Conservation (phyloP, 2,797 vertebrate species). For the Champsocephalus esox region DNA sequence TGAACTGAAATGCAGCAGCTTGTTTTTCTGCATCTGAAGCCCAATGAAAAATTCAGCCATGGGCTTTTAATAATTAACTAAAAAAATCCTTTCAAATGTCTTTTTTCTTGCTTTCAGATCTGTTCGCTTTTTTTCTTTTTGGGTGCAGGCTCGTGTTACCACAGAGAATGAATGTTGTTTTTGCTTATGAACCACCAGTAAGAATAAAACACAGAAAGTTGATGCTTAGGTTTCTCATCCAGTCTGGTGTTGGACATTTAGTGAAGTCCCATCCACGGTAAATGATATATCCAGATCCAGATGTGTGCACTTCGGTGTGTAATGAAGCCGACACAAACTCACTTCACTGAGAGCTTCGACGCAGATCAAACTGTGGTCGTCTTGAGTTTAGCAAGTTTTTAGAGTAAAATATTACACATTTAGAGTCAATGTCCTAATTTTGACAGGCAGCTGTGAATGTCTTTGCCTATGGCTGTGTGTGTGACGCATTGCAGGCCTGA, state of each 20-base stretch:
- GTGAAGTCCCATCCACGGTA: neutral
- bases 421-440: constrained; percentile 51
- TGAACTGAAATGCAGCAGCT: constrained; percentile 25
- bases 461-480: constrained; percentile 57
- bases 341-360: neutral
- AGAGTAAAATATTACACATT: constrained; percentile 40
- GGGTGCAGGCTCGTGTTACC: neutral
- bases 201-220: constrained; percentile 3
- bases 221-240: neutral
- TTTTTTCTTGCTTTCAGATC: constrained; percentile 4
- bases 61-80: constrained; percentile 6
- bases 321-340: constrained; percentile 19
- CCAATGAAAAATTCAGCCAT: constrained; percentile 4
- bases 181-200: neutral
- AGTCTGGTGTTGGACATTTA: neutral
- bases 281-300: constrained; percentile 17
- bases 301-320: constrained; percentile 11
- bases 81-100: constrained; percentile 8
- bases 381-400: constrained; percentile 8
- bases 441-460: constrained; percentile 70
- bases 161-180: neutral
- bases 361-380: constrained; percentile 10
- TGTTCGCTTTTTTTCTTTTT: neutral
- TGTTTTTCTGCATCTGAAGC: constrained; percentile 4
- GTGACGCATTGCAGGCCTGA: constrained; percentile 69